phyloP scores from a whole-genome alignment of 1,140 invertebrate species.

The Drosophila serrata region DNA sequence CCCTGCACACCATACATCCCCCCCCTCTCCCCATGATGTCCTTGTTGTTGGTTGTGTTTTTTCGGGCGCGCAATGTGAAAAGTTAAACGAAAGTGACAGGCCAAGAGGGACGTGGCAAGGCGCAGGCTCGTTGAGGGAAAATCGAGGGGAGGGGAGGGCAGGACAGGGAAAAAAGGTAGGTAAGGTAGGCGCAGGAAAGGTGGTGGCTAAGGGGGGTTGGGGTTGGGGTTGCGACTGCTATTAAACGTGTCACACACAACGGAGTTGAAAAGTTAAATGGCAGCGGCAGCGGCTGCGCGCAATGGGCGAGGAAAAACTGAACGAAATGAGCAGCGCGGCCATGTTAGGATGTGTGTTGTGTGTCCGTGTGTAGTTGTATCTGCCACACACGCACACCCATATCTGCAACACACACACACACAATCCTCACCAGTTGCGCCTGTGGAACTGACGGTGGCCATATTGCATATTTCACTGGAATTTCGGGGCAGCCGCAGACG shows the following conservation, averaged over 20 bases:
- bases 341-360: slow-evolving; percentile 70
- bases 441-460: slow-evolving; percentile 69
- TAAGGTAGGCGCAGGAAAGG: slow-evolving; percentile 4
- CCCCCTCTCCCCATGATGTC: slow-evolving; percentile 21
- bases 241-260: slow-evolving; percentile 81
- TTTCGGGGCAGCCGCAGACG: slow-evolving; percentile 18
- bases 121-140: slow-evolving; percentile 31
- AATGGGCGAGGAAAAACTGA: slow-evolving; percentile 20
- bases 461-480: slow-evolving; percentile 70
- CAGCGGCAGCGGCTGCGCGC: slow-evolving; percentile 52
- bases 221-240: slow-evolving; percentile 30
- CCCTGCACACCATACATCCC: background rate
- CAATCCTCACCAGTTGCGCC: slow-evolving; percentile 64
- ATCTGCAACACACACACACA: too few species aligned
- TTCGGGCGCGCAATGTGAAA: slow-evolving; percentile 66
- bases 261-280: slow-evolving; percentile 81
- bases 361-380: slow-evolving; percentile 63
- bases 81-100: slow-evolving; percentile 84
- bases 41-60: slow-evolving; percentile 50
- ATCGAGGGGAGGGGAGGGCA: slow-evolving; percentile 19
- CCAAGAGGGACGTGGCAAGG: slow-evolving; percentile 41
- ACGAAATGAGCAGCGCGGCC: slow-evolving; percentile 66
- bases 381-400: slow-evolving; percentile 40
- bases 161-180: slow-evolving; percentile 1
- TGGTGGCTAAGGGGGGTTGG: slow-evolving; percentile 1